phyloP scores from a whole-genome alignment of 2,888 invertebrate species.

The Eremobia ochroleuca region DNA sequence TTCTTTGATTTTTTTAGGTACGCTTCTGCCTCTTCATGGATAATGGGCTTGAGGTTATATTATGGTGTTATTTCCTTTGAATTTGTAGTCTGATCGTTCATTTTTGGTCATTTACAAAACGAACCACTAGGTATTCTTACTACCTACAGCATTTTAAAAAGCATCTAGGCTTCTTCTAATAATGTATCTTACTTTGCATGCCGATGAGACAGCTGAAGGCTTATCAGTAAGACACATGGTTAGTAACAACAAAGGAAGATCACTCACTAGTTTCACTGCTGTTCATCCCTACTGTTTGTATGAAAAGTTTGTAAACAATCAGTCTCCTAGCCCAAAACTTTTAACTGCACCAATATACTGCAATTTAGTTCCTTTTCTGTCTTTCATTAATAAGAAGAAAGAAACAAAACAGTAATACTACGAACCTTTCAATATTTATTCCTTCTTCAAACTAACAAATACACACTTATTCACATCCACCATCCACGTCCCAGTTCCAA shows the following conservation, averaged over 20 bases:
- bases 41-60: no score
- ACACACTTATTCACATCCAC: slow-evolving; percentile 42
- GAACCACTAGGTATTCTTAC: no score
- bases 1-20: neutral
- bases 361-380: no score
- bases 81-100: neutral
- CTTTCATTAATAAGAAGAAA: neutral
- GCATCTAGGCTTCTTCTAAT: neutral
- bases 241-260: no score
- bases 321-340: no score
- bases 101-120: neutral
- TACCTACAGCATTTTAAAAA: neutral
- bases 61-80: no score
- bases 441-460: slow-evolving; percentile 21
- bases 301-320: no score
- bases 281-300: no score
- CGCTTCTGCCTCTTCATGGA: no score
- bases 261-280: neutral
- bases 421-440: neutral
- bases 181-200: neutral
- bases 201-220: neutral
- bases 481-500: slow-evolving; percentile 56
- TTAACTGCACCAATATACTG: neutral
- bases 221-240: neutral
- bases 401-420: neutral